Conservation (phyloP, 2,797 vertebrate species). For the Moxostoma hubbsi region DNA sequence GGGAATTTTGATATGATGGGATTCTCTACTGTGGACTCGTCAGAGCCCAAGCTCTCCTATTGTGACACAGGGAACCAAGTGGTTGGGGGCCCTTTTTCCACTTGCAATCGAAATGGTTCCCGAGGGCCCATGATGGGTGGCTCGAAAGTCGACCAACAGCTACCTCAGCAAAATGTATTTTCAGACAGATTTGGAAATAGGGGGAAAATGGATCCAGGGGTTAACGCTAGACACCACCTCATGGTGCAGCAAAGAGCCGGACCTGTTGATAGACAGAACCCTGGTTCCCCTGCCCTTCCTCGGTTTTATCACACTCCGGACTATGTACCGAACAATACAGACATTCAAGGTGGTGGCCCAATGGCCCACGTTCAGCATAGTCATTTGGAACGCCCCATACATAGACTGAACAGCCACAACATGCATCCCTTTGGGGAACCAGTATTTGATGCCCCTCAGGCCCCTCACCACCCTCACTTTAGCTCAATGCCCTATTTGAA, state of each 20-base stretch:
- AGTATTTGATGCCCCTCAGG: slow-evolving; percentile 90
- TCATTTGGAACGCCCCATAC: slow-evolving; percentile 86
- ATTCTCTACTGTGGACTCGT: slow-evolving; percentile 80
- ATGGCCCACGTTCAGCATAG: slow-evolving; percentile 84
- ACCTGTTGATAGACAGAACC: slow-evolving; percentile 91
- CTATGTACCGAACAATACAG: slow-evolving; percentile 77
- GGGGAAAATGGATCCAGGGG: slow-evolving; percentile 81
- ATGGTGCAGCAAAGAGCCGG: slow-evolving; percentile 80
- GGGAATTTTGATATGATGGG: slow-evolving; percentile 82
- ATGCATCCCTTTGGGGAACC: slow-evolving; percentile 91
- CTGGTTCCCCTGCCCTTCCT: slow-evolving; percentile 80
- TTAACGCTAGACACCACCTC: slow-evolving; percentile 76
- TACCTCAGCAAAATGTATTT: slow-evolving; percentile 74
- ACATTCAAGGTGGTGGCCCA: slow-evolving; percentile 74
- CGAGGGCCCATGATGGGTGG: slow-evolving; percentile 74
- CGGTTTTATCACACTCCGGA: slow-evolving; percentile 71
- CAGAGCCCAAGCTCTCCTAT: slow-evolving; percentile 86
- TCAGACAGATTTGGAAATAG: slow-evolving; percentile 81
- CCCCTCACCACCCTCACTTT: slow-evolving; percentile 88
- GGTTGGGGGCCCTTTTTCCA: slow-evolving; percentile 74
- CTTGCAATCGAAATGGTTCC: slow-evolving; percentile 69
- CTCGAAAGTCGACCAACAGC: slow-evolving; percentile 76
- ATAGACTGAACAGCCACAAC: slow-evolving; percentile 92
- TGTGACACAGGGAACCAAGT: slow-evolving; percentile 77
- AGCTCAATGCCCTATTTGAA: slow-evolving; percentile 91